A percentile compares a stretch with the other conserved stretches of the same genome.
phyloP scores from a whole-genome alignment of 2,888 invertebrate genomes.

The Conistra vaccinii region DNA sequence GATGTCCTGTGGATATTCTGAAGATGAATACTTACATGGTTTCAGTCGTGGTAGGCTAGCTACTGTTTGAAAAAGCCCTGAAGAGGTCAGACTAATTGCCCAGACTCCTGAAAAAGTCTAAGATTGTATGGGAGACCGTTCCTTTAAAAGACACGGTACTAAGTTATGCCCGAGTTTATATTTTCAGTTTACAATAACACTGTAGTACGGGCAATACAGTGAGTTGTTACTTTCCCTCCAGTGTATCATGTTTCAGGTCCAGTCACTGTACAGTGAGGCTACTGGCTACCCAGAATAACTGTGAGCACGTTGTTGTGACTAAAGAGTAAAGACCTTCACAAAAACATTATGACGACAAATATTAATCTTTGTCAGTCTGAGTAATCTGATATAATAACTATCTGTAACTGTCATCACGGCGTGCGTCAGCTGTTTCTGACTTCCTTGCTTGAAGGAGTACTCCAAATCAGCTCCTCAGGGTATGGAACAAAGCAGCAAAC shows the following conservation, averaged over 20 bases:
- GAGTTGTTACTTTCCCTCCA: conserved; percentile 49
- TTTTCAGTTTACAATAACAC: conserved; percentile 20
- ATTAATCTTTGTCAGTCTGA: conserved; percentile 53
- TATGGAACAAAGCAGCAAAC: conserved; percentile 37
- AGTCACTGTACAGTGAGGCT: conserved; percentile 10
- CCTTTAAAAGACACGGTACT: neutral
- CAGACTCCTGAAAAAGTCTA: neutral
- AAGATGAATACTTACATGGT: neutral
- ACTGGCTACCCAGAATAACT: conserved; percentile 45
- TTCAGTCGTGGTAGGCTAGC: neutral
- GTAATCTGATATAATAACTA: conserved; percentile 50
- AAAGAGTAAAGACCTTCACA: conserved; percentile 39
- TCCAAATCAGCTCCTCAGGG: conserved; percentile 29
- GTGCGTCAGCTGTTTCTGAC: conserved; percentile 50
- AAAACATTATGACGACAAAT: conserved; percentile 40
- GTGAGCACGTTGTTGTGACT: conserved; percentile 43
- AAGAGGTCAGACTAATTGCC: neutral
- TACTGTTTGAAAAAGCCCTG: neutral
- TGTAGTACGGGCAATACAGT: conserved; percentile 21
- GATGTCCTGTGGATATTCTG: neutral
- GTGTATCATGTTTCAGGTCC: conserved; percentile 48
- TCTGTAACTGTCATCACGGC: conserved; percentile 42
- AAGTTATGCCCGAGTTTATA: conserved; percentile 1
- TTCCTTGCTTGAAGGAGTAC: conserved; percentile 13
- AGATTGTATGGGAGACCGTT: neutral